These are phyloP conservation scores for Eriosoma lanigerum DNA, from an alignment of 1,140 invertebrate genomes.

Conservation along the genomic window DNA sequence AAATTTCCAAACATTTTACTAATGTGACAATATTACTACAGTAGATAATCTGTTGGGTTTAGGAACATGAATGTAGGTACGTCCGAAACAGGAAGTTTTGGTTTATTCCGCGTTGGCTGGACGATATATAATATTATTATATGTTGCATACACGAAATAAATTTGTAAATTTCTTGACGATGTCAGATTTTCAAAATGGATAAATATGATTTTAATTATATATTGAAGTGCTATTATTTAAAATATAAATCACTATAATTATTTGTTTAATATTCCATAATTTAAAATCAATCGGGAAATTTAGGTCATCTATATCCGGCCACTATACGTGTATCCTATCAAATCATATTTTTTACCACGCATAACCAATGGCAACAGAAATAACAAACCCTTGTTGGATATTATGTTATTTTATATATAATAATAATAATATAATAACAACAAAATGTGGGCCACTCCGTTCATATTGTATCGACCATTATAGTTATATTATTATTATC, in stretches of 20 bases:
- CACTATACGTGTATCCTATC: no score
- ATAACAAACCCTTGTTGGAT: not conserved
- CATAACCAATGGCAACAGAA: conserved; percentile 27
- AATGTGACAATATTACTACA: not conserved
- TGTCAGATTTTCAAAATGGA: no score
- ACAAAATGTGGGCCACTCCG: not conserved
- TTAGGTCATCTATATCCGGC: not conserved
- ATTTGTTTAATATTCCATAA: no score
- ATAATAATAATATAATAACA: no score
- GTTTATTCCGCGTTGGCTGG: no score
- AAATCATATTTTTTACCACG: not conserved
- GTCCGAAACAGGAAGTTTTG: not conserved
- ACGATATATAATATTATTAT: no score
- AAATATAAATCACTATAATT: no score
- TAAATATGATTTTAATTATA: no score
- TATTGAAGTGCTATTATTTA: no score
- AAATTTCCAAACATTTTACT: not conserved
- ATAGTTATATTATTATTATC: conserved; percentile 9
- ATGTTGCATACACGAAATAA: no score
- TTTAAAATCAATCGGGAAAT: not conserved
- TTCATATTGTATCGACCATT: not conserved
- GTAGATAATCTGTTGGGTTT: not conserved
- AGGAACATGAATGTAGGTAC: not conserved
- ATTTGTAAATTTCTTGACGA: no score
- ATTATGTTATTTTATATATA: not conserved